These are phyloP conservation scores for Aleiodes sp. DNA, from an alignment of 1,140 invertebrate species.

Conservation along the genomic window DNA sequence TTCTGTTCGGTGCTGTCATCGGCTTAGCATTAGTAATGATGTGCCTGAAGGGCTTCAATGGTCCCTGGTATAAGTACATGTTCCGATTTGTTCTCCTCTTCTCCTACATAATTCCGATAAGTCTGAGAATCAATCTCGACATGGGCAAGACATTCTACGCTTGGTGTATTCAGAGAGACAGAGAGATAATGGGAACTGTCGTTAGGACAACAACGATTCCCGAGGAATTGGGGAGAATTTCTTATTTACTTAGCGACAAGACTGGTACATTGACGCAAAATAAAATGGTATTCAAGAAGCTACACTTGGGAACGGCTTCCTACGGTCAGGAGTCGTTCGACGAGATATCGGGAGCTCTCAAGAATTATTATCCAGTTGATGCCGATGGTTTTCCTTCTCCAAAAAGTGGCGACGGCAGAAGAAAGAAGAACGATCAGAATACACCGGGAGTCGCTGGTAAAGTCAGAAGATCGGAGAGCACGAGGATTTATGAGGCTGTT, in stretches of 20 bases:
- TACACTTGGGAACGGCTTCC: slow-evolving; percentile 90
- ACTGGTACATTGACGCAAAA: slow-evolving; percentile 99
- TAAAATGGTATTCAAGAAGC: slow-evolving; percentile 97
- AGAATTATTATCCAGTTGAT: slow-evolving; percentile 57
- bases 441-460: slow-evolving; percentile 56
- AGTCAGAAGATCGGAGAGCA: slow-evolving; percentile 76
- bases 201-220: slow-evolving; percentile 98
- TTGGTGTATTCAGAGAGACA: slow-evolving; percentile 95
- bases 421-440: slow-evolving; percentile 22
- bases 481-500: slow-evolving; percentile 89
- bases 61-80: slow-evolving; percentile 96
- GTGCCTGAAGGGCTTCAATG: slow-evolving; percentile 92
- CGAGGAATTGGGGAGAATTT: slow-evolving; percentile 96
- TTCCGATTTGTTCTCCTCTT: slow-evolving; percentile 97
- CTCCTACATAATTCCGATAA: slow-evolving; percentile 99
- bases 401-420: slow-evolving; percentile 42
- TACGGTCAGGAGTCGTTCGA: slow-evolving; percentile 90
- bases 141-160: slow-evolving; percentile 99
- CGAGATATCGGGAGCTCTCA: slow-evolving; percentile 70
- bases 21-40: slow-evolving; percentile 95
- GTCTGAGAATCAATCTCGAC: slow-evolving; percentile 96
- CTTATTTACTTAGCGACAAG: slow-evolving; percentile 96
- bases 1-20: slow-evolving; percentile 91
- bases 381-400: slow-evolving; percentile 47
- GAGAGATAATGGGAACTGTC: slow-evolving; percentile 92